Conservation (phyloP, 2,888 invertebrate species). For the Anthophora plumipes region DNA sequence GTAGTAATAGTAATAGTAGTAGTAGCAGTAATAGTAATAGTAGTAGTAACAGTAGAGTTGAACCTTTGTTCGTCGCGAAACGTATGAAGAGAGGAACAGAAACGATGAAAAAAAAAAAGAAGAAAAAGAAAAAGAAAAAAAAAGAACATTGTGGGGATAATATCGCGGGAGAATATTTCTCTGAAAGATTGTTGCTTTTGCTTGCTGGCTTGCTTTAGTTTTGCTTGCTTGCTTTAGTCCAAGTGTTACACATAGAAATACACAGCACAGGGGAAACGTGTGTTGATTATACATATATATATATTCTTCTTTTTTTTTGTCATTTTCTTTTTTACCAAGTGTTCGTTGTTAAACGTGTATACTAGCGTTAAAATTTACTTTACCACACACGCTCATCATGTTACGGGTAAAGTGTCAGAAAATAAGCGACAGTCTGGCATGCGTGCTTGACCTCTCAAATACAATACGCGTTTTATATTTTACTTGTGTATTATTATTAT, state of each 20-base stretch:
- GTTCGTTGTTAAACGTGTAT: constrained; percentile 71
- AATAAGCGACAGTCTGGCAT: constrained; percentile 80
- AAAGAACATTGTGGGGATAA: neutral
- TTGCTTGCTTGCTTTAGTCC: constrained; percentile 34
- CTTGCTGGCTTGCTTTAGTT: neutral
- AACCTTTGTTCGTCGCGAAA: constrained; percentile 7
- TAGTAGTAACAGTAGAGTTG: neutral
- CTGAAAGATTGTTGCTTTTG: constrained; percentile 16
- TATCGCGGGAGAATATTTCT: constrained; percentile 8
- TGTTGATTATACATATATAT: neutral
- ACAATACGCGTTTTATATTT: constrained; percentile 26
- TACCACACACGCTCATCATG: constrained; percentile 65
- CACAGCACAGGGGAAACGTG: constrained; percentile 42
- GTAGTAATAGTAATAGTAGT: neutral
- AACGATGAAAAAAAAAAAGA: neutral
- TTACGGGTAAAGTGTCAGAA: constrained; percentile 80
- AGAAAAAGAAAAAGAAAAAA: neutral
- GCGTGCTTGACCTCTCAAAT: constrained; percentile 65
- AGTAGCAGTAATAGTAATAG: neutral
- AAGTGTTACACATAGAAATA: constrained; percentile 51
- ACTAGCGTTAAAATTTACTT: constrained; percentile 55
- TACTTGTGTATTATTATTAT: constrained; percentile 1
- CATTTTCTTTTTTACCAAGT: constrained; percentile 49
- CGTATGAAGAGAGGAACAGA: constrained; percentile 15
- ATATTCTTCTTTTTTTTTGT: neutral